Evolutionary conservation across 2,797 vertebrate species (phyloP), one percentile per base, ranked within the genome.

Genomic region (Antennarius maculatus): DNA sequence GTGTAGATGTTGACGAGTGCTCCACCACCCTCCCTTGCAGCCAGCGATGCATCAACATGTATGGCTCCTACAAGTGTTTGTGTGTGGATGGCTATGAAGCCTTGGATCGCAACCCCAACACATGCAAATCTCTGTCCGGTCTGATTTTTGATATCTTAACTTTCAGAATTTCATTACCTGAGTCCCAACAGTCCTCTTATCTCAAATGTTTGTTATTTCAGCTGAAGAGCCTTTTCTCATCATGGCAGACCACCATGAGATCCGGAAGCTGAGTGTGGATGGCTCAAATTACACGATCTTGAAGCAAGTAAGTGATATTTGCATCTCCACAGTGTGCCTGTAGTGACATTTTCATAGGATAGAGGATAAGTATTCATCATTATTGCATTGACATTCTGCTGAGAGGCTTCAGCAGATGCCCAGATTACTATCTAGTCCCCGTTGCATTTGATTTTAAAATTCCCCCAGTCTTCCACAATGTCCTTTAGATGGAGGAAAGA

Each of bases 231-330:
- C 98, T 45, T 97, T 99, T 85, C 94, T 99, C 82, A 97, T 99
- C 81, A 95, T 99, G 89, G 97, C 98, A 18, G 97, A 99, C 91
- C 97, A 98, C 89, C 97, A 99, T 72, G 97, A 99, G 89, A 98
- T 99, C 86, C 94, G 98, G 82, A 99, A 97, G 94, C 95, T 99
- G 83, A 99, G 95, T 80, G 95, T 97, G 18, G 97, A 98, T 81
- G 98, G 98, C 77, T 97, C 96, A 69, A 99, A 99, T 89, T 99
- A 99, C 86, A 99, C 97, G 80, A 96, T 98, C 83, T 86, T 99
- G 85, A 99, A 99, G 91, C 97, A 99, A 96, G 98, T 98, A 82
- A 76, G 71, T 8, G 13, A 57, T 27, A 7, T 1, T 0, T 67
- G 15, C 27, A 47, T 61, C 14, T 45, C 12, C 1, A 0, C 2